Conservation (phyloP, 2,113 vertebrate species). For the Hoplias malabaricus region DNA sequence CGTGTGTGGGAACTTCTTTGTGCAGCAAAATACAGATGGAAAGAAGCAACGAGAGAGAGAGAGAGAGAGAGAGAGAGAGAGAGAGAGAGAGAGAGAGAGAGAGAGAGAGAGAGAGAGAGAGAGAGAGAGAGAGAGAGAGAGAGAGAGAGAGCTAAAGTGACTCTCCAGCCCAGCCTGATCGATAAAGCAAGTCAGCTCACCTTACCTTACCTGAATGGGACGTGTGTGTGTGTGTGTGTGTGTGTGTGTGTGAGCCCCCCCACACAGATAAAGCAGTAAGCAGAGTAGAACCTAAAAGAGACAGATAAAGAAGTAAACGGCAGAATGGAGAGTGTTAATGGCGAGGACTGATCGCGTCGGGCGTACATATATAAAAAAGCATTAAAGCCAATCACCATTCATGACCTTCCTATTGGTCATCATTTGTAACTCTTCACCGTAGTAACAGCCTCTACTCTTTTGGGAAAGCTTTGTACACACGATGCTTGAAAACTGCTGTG, state of each 20-base stretch:
- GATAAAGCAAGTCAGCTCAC: conserved; percentile 48
- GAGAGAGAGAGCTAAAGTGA: conserved; percentile 41
- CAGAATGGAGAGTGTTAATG: conserved; percentile 23
- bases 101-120: conserved; percentile 26
- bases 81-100: conserved; percentile 36
- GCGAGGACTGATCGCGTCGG: neutral
- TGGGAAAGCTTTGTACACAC: too few relatives aligned
- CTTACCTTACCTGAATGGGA: conserved; percentile 44
- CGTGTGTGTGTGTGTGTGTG: conserved; percentile 37
- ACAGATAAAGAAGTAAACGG: conserved; percentile 23
- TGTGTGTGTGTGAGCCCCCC: neutral
- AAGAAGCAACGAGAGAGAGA: neutral
- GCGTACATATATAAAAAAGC: neutral
- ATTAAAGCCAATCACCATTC: neutral
- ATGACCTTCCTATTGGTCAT: neutral
- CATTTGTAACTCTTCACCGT: too few relatives aligned
- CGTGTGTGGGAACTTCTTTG: conserved; percentile 70
- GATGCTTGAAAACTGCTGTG: too few relatives aligned
- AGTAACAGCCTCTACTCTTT: too few relatives aligned
- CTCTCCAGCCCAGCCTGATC: conserved; percentile 28
- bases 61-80: conserved; percentile 38
- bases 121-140: conserved; percentile 31
- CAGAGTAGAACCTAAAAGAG: conserved; percentile 29
- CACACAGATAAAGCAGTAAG: conserved; percentile 26
- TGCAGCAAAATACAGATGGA: conserved; percentile 44